phyloP scores from a whole-genome alignment of 1,140 invertebrate genomes.

The Nephila pilipes region DNA sequence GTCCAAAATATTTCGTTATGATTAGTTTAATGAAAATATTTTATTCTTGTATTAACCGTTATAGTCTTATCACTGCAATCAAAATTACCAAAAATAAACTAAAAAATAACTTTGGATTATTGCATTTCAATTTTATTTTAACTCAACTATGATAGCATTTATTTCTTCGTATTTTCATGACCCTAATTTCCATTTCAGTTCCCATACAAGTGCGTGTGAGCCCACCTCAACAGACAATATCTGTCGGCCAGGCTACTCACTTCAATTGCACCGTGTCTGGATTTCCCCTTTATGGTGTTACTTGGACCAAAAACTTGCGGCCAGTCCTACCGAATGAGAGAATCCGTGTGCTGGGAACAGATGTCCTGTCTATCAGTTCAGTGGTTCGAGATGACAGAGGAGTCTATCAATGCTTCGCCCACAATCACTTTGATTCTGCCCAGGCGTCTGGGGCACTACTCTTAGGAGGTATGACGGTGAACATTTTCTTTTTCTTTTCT shows the following conservation, averaged over 20 bases:
- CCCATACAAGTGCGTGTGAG: constrained; percentile 73
- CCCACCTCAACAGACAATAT: constrained; percentile 79
- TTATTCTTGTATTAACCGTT: no score
- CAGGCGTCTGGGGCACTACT: constrained; percentile 90
- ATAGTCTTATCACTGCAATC: no score
- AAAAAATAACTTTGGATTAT: no score
- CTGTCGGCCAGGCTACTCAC: constrained; percentile 80
- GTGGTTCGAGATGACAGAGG: constrained; percentile 90
- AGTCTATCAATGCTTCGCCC: constrained; percentile 94
- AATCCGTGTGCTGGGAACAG: constrained; percentile 43
- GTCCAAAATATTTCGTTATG: no score
- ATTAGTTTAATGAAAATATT: no score
- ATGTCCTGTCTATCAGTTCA: constrained; percentile 85
- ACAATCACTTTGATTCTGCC: constrained; percentile 91
- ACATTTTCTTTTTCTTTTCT: no score
- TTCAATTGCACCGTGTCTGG: constrained; percentile 81
- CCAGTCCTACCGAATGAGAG: constrained; percentile 66
- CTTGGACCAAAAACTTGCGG: constrained; percentile 81
- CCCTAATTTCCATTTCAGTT: constrained; percentile 43
- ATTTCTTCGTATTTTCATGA: neutral
- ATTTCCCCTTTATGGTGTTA: constrained; percentile 80
- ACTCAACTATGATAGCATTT: no score
- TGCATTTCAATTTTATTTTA: no score
- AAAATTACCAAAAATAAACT: no score
- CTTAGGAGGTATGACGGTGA: constrained; percentile 87